phyloP scores from a whole-genome alignment of 64 coral and sea anemone species.

The Hydrozoanthus tunicans region DNA sequence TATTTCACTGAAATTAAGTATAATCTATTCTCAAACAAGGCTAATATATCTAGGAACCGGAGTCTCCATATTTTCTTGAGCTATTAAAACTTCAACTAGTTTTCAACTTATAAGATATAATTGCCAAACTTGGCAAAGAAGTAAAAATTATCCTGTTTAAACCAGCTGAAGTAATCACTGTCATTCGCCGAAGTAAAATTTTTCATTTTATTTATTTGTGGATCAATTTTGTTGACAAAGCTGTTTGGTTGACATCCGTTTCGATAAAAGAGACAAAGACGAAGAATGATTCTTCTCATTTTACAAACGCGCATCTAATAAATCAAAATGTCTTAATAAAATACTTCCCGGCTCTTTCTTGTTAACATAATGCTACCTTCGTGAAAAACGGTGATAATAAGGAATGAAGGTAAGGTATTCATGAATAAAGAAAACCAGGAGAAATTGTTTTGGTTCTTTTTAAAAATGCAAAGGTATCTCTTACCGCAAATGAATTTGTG shows the following conservation, averaged over 20 bases:
- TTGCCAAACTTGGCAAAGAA: not conserved
- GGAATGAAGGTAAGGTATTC: too few species aligned
- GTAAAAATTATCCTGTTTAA: not conserved
- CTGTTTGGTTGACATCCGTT: not conserved
- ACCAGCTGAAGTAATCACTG: not conserved
- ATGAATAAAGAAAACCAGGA: too few species aligned
- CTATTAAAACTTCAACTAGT: not conserved
- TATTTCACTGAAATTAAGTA: too few species aligned
- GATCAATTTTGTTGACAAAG: conserved; percentile 40
- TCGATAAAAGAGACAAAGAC: not conserved
- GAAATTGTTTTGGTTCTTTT: too few species aligned
- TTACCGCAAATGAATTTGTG: too few species aligned
- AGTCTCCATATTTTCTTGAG: not conserved
- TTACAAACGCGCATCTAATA: not conserved
- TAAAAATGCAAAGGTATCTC: too few species aligned
- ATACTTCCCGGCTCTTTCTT: too few species aligned
- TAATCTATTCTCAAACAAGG: too few species aligned
- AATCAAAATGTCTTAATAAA: too few species aligned
- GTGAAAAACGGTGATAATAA: too few species aligned
- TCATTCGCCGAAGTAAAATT: not conserved
- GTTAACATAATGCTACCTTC: too few species aligned
- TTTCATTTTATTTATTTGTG: not conserved
- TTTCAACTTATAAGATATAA: too few species aligned
- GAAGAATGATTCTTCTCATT: not conserved
- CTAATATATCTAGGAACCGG: not conserved